Percentiles rank a stretch among this genome's conserved stretches.
Conservation (phyloP, 2,113 vertebrate genomes). For the Amphiprion ocellaris region DNA sequence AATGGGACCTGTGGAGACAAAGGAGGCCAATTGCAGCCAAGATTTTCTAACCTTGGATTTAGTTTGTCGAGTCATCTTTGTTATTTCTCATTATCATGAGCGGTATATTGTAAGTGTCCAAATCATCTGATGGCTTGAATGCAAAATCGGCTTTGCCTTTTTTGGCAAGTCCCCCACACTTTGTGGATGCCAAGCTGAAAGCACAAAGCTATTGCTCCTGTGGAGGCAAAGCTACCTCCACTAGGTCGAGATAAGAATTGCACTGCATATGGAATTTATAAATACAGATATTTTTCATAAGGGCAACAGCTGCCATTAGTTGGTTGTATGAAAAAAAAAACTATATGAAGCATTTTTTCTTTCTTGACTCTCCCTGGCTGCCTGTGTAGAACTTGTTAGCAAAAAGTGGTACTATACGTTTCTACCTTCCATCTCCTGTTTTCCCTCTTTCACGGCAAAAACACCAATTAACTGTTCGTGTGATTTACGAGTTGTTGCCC, state of each 20-base stretch:
- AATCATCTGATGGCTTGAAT: slow-evolving; percentile 66
- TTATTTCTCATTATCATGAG: slow-evolving; percentile 67
- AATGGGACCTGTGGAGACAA: slow-evolving; percentile 31
- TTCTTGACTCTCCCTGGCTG: slow-evolving; percentile 25
- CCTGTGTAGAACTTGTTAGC: slow-evolving; percentile 48
- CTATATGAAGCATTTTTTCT: slow-evolving; percentile 16
- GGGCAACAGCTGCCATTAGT: slow-evolving; percentile 46
- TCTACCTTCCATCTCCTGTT: slow-evolving; percentile 31
- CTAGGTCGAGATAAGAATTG: slow-evolving; percentile 57
- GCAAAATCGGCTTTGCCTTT: slow-evolving; percentile 50
- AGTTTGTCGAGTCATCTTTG: slow-evolving; percentile 59
- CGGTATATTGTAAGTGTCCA: slow-evolving; percentile 48
- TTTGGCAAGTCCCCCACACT: slow-evolving; percentile 45
- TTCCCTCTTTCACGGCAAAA: slow-evolving; percentile 40
- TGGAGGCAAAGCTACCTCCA: slow-evolving; percentile 29
- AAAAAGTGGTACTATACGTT: slow-evolving; percentile 6
- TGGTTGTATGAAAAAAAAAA: slow-evolving; percentile 12
- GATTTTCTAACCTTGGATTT: slow-evolving; percentile 62
- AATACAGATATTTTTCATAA: slow-evolving; percentile 58
- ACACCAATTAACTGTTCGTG: slow-evolving; percentile 64
- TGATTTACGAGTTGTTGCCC: slow-evolving; percentile 61
- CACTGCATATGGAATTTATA: slow-evolving; percentile 38
- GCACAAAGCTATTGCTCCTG: slow-evolving; percentile 44
- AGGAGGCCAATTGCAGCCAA: background rate
- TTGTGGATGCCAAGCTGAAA: slow-evolving; percentile 46